phyloP scores from a whole-genome alignment of 1,140 invertebrate genomes.

The Ips typographus region DNA sequence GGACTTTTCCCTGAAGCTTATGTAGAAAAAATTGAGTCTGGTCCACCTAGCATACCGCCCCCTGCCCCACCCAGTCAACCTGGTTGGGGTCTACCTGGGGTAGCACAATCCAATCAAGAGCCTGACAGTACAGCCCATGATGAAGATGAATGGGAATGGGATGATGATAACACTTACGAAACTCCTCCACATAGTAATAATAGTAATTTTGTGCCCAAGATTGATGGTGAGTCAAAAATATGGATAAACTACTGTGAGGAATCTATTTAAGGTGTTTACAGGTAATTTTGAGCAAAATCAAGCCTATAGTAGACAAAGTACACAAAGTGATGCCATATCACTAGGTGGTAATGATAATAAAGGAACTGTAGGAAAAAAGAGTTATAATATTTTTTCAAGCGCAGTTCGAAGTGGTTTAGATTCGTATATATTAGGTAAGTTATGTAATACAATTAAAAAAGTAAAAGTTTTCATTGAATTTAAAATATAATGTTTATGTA shows the following conservation, averaged over 20 bases:
- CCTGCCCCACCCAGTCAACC: slow-evolving; percentile 52
- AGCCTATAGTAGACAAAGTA: slow-evolving; percentile 36
- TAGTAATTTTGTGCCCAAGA: slow-evolving; percentile 46
- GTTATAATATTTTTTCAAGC: slow-evolving; percentile 85
- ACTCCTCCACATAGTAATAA: slow-evolving; percentile 52
- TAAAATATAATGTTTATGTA: neutral
- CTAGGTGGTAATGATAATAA: slow-evolving; percentile 52
- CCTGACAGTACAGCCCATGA: slow-evolving; percentile 29
- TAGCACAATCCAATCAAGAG: slow-evolving; percentile 21
- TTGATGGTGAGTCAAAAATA: slow-evolving; percentile 11
- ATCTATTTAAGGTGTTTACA: neutral
- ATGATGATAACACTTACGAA: slow-evolving; percentile 68
- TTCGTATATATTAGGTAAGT: slow-evolving; percentile 81
- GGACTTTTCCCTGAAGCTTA: slow-evolving; percentile 93
- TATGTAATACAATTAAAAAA: neutral
- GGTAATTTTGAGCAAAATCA: neutral
- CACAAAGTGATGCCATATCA: slow-evolving; percentile 34
- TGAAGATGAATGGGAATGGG: slow-evolving; percentile 65
- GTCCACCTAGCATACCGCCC: slow-evolving; percentile 43
- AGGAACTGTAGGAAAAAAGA: slow-evolving; percentile 71
- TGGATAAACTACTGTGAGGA: neutral
- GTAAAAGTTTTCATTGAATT: neutral
- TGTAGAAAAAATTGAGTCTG: slow-evolving; percentile 62
- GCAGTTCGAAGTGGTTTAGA: slow-evolving; percentile 91
- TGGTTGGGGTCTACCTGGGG: slow-evolving; percentile 30